phyloP scores from a whole-genome alignment of 2,113 vertebrate genomes.

The Galbula dea region DNA sequence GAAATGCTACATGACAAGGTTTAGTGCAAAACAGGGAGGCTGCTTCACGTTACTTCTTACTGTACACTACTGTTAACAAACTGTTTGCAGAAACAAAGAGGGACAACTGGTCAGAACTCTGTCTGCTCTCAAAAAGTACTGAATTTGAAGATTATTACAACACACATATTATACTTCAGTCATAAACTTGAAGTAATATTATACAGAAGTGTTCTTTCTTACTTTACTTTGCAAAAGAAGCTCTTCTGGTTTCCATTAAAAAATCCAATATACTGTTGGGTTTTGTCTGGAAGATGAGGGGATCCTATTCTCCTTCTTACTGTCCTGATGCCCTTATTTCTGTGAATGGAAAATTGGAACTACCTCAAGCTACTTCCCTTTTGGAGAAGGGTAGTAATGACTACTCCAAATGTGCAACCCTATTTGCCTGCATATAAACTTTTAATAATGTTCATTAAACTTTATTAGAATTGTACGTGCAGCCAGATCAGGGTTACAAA shows the following conservation, averaged over 20 bases:
- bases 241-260: neutral
- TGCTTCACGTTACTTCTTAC: neutral
- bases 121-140: neutral
- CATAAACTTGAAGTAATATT: neutral
- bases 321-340: neutral
- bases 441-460: conserved; percentile 71
- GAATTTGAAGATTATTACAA: neutral
- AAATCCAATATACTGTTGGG: fast-evolving
- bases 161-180: neutral
- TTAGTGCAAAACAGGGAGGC: neutral
- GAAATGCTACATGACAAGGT: neutral
- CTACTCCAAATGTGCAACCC: conserved; percentile 30
- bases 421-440: conserved; percentile 62
- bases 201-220: neutral
- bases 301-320: neutral
- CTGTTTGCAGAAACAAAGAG: neutral
- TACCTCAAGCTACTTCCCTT: conserved; percentile 13
- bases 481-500: conserved; percentile 45
- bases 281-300: neutral
- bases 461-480: conserved; percentile 60
- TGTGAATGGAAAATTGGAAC: conserved; percentile 13
- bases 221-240: neutral
- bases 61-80: neutral
- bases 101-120: neutral
- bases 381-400: conserved; percentile 21